Conservation (phyloP, 2,888 invertebrate genomes). For the Lordiphosa fenestrarum region DNA sequence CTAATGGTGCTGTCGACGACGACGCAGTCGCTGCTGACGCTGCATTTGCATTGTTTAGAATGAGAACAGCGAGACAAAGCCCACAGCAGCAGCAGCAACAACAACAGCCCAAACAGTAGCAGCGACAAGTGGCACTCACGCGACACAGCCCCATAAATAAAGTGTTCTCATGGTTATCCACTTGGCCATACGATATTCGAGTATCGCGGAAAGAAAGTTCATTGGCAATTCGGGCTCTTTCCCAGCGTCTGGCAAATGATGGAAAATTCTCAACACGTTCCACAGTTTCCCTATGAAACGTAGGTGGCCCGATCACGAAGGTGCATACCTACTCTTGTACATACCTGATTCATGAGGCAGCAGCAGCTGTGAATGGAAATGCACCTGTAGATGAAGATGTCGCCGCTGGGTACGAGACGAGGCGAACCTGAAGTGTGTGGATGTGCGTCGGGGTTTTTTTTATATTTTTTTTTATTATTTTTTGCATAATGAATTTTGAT, state of each 20-base stretch:
- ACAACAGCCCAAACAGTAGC: slow-evolving; percentile 6
- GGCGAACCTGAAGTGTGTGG: not conserved
- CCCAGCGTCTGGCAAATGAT: slow-evolving; percentile 46
- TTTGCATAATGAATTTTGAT: slow-evolving; percentile 7
- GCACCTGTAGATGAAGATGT: slow-evolving; percentile 42
- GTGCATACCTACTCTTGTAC: slow-evolving; percentile 9
- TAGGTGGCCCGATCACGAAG: slow-evolving; percentile 34
- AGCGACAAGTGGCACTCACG: slow-evolving; percentile 58
- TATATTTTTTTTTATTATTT: not conserved
- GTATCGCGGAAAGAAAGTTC: slow-evolving; percentile 51
- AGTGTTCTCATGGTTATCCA: slow-evolving; percentile 59
- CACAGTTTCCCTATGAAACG: slow-evolving; percentile 21
- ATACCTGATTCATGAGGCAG: slow-evolving; percentile 33
- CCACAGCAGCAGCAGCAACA: slow-evolving; percentile 15
- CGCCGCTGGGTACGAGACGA: slow-evolving; percentile 36
- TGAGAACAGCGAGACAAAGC: slow-evolving; percentile 57
- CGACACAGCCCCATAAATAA: slow-evolving; percentile 58
- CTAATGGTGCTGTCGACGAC: slow-evolving; percentile 56
- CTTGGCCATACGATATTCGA: slow-evolving; percentile 31
- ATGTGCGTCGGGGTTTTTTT: not conserved
- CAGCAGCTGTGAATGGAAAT: not conserved
- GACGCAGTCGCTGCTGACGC: slow-evolving; percentile 30
- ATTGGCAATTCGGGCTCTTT: slow-evolving; percentile 26
- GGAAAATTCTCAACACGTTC: slow-evolving; percentile 59
- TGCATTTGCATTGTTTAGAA: slow-evolving; percentile 66